Conservation (phyloP, 2,888 invertebrate species). For the Macrosiphum euphorbiae region DNA sequence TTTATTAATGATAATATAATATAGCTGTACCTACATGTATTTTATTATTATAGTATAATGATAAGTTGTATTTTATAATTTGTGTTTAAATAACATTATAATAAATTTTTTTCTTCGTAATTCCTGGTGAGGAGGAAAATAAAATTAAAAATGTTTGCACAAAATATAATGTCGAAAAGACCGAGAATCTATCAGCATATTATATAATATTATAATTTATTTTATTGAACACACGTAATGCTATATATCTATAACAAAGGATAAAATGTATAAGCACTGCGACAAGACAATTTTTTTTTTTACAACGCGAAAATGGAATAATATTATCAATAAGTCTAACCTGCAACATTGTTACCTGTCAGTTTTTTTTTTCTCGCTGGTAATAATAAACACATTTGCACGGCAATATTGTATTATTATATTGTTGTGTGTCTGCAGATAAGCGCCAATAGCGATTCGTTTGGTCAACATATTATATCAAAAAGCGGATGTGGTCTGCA, state of each 20-base stretch:
- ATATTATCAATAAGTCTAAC: not conserved
- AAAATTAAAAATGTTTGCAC: not conserved
- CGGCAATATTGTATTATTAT: not conserved
- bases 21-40: not conserved
- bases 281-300: not conserved
- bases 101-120: not conserved
- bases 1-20: not conserved
- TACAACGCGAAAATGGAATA: not conserved
- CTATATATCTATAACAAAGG: not conserved
- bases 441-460: not conserved
- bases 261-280: not conserved
- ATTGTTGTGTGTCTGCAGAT: not conserved
- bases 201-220: not conserved
- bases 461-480: not conserved
- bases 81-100: not conserved
- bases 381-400: not conserved
- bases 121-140: not conserved
- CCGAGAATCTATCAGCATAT: not conserved
- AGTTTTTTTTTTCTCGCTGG: not conserved
- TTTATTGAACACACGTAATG: not conserved
- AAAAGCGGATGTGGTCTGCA: not conserved
- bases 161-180: not conserved
- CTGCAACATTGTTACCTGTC: not conserved
- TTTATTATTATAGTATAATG: not conserved
- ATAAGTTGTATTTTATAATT: not conserved